A percentile compares a stretch with the other conserved stretches of the same genome.
These are phyloP conservation scores for Loripinus fragilis DNA, from an alignment of 2,888 invertebrate genomes.

Conservation along the genomic window DNA sequence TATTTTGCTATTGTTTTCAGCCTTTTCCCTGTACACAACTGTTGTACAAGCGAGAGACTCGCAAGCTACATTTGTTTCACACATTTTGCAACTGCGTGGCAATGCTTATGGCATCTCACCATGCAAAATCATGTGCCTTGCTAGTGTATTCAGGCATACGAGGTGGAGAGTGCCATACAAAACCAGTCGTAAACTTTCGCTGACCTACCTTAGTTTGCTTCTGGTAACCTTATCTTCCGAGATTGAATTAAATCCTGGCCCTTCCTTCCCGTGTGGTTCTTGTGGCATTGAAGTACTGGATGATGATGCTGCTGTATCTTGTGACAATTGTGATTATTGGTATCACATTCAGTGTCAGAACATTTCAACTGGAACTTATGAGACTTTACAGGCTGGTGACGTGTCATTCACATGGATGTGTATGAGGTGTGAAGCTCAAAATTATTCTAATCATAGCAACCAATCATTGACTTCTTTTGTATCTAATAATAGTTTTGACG, in stretches of 20 bases:
- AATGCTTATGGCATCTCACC: background rate
- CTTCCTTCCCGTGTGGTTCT: constrained; percentile 7
- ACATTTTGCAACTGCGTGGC: background rate
- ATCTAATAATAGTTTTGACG: background rate
- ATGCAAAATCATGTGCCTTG: background rate
- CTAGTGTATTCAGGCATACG: background rate
- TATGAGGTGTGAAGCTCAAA: constrained; percentile 17
- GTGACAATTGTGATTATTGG: constrained; percentile 16
- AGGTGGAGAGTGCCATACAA: constrained; percentile 14
- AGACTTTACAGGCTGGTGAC: background rate
- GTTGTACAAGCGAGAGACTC: constrained; percentile 8
- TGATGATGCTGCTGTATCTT: constrained; percentile 14
- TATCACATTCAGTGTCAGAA: constrained; percentile 17
- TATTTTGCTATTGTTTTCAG: background rate
- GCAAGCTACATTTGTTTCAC: background rate
- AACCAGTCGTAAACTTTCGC: background rate
- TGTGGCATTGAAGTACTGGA: constrained; percentile 4
- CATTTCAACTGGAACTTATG: constrained; percentile 1
- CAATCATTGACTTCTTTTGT: background rate
- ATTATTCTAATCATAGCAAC: background rate
- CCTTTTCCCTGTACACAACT: constrained; percentile 11
- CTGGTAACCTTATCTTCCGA: background rate
- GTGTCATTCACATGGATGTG: constrained; percentile 17
- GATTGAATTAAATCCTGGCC: background rate
- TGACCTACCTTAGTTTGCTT: background rate